Conservation (phyloP, 2,888 invertebrate species). For the Latrodectus hesperus region DNA sequence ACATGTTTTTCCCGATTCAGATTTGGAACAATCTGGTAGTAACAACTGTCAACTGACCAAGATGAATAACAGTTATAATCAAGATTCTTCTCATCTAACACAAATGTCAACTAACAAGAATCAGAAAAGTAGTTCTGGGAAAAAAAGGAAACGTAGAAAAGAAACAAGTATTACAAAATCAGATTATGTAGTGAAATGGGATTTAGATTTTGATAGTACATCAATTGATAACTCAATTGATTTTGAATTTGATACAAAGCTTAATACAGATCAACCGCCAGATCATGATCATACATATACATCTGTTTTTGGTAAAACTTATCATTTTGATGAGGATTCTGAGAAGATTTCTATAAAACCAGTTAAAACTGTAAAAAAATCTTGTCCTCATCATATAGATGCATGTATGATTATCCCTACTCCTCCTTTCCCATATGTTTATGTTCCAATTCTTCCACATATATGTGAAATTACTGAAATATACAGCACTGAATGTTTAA, state of each 20-base stretch:
- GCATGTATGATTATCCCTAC: slow-evolving; percentile 60
- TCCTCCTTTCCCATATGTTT: slow-evolving; percentile 69
- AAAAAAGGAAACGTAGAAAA: slow-evolving; percentile 1
- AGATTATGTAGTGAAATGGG: slow-evolving; percentile 29
- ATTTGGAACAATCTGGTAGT: background rate
- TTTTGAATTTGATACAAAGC: background rate
- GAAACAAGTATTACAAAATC: background rate
- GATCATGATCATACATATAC: slow-evolving; percentile 56
- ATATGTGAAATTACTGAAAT: slow-evolving; percentile 61
- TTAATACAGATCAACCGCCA: slow-evolving; percentile 1
- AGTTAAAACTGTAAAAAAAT: slow-evolving; percentile 17
- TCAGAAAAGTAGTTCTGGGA: slow-evolving; percentile 2
- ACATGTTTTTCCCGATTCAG: background rate
- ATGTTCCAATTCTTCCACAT: slow-evolving; percentile 63
- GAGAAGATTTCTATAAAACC: background rate
- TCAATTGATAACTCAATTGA: slow-evolving; percentile 7
- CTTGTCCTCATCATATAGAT: background rate
- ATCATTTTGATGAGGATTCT: slow-evolving; percentile 21
- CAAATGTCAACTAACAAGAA: background rate
- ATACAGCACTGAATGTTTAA: background rate
- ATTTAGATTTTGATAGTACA: slow-evolving; percentile 7
- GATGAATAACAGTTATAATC: slow-evolving; percentile 1
- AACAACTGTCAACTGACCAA: background rate
- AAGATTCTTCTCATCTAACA: background rate
- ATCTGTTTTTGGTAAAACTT: slow-evolving; percentile 24